A percentile compares a stretch with the other conserved stretches of the same genome.
Conservation (phyloP, 2,113 vertebrate genomes). For the Eidolon helvum region DNA sequence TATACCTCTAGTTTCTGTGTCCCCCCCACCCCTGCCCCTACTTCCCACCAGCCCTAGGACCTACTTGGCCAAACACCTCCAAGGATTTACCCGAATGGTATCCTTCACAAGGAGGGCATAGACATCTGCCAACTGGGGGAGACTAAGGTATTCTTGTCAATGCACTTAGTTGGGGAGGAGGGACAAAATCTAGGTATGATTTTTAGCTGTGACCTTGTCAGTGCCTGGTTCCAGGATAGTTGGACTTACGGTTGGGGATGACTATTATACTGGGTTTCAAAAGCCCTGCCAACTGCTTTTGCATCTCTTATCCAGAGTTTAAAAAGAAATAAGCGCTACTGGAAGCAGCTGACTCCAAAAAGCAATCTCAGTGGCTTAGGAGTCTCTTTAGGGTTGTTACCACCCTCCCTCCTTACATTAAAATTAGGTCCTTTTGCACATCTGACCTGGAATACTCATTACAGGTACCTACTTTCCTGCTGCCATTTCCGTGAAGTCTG, state of each 20-base stretch:
- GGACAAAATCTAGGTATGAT: background rate
- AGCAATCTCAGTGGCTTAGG: background rate
- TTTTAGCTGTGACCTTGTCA: constrained; percentile 23
- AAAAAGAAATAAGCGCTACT: background rate
- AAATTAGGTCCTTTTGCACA: constrained; percentile 11
- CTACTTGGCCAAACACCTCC: background rate
- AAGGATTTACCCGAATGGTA: background rate
- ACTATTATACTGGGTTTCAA: background rate
- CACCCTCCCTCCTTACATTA: background rate
- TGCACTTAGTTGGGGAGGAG: background rate
- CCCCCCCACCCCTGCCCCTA: too few relatives aligned
- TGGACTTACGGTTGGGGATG: background rate
- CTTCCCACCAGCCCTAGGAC: background rate
- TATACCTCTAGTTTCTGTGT: background rate
- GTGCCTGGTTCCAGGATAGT: background rate
- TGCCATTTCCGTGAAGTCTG: background rate
- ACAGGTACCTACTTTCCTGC: background rate
- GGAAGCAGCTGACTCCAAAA: constrained; percentile 1
- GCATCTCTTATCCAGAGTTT: constrained; percentile 16
- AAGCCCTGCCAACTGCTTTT: constrained; percentile 14
- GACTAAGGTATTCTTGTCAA: background rate
- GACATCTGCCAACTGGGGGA: background rate
- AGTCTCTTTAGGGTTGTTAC: background rate
- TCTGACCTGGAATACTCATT: constrained; percentile 2
- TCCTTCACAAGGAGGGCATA: background rate